phyloP scores from a whole-genome alignment of 2,888 invertebrate genomes.

The Dorcus hopei region DNA sequence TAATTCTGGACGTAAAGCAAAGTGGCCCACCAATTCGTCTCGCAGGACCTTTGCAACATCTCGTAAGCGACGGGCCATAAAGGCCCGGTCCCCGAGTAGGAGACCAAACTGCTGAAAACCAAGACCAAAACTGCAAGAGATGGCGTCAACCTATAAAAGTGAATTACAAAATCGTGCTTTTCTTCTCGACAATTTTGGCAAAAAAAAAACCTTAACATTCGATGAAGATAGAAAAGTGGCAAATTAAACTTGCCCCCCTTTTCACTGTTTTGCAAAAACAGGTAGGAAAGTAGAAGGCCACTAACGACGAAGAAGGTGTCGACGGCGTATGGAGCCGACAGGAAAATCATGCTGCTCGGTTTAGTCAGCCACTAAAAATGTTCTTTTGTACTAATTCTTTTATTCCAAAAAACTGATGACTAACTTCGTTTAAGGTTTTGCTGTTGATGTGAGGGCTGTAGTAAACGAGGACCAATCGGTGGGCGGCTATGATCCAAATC shows the following conservation, averaged over 20 bases:
- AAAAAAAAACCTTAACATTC: background rate
- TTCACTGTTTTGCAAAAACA: conserved; percentile 37
- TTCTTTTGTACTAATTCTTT: background rate
- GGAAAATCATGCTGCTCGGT: conserved; percentile 19
- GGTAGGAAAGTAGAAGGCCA: conserved; percentile 56
- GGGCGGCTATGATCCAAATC: conserved; percentile 52
- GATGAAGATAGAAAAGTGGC: conserved; percentile 8
- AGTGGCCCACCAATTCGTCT: conserved; percentile 46
- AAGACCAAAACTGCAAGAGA: conserved; percentile 39
- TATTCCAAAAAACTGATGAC: too few species aligned
- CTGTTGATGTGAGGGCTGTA: conserved; percentile 13
- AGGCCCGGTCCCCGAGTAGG: conserved; percentile 43
- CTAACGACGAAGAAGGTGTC: conserved; percentile 64
- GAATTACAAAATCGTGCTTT: too few species aligned
- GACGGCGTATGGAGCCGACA: conserved; percentile 42
- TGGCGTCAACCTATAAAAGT: conserved; percentile 19
- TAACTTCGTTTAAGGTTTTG: conserved; percentile 8
- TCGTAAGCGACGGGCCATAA: conserved; percentile 46
- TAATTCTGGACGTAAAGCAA: conserved; percentile 49
- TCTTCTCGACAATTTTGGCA: too few species aligned
- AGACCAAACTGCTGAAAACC: conserved; percentile 32
- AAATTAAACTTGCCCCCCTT: conserved; percentile 2
- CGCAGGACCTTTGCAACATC: conserved; percentile 33
- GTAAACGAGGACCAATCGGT: conserved; percentile 26
- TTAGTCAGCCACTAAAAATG: conserved; percentile 20